These are phyloP conservation scores for Andrena trimmerana DNA, from an alignment of 2,888 invertebrate species.

Conservation along the genomic window DNA sequence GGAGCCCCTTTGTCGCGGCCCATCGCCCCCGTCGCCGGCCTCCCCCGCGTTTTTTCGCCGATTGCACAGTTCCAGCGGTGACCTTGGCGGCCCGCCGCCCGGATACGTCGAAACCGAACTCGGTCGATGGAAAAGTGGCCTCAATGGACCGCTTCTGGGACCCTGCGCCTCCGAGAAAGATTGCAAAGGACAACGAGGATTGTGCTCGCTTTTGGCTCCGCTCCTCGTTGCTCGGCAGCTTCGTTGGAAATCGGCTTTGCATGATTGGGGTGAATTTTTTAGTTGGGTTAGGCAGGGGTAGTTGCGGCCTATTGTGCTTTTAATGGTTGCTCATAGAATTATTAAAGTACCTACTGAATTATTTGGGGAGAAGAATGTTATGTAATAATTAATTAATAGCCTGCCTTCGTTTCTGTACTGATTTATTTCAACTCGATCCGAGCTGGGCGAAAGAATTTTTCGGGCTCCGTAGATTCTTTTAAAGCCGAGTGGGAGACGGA, in stretches of 20 bases:
- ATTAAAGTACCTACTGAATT: neutral
- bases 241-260: neutral
- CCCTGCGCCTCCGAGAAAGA: neutral
- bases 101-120: constrained; percentile 21
- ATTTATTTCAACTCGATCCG: constrained; percentile 61
- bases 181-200: neutral
- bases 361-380: neutral
- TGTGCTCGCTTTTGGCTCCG: neutral
- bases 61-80: constrained; percentile 36
- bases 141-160: constrained; percentile 7
- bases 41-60: constrained; percentile 22
- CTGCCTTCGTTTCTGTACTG: constrained; percentile 31
- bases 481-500: constrained; percentile 35
- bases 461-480: constrained; percentile 40
- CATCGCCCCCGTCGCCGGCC: neutral
- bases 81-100: constrained; percentile 32
- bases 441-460: constrained; percentile 60
- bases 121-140: constrained; percentile 22
- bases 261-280: too few relatives aligned
- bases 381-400: neutral
- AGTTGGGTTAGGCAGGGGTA: too few relatives aligned
- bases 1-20: constrained; percentile 60
- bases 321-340: too few relatives aligned
- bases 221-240: neutral
- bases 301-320: too few relatives aligned